Percentiles rank a stretch among this genome's conserved stretches.
Evolutionary conservation across 2,888 invertebrate genomes (phyloP).

Genomic region (Herminia tarsipennalis): DNA sequence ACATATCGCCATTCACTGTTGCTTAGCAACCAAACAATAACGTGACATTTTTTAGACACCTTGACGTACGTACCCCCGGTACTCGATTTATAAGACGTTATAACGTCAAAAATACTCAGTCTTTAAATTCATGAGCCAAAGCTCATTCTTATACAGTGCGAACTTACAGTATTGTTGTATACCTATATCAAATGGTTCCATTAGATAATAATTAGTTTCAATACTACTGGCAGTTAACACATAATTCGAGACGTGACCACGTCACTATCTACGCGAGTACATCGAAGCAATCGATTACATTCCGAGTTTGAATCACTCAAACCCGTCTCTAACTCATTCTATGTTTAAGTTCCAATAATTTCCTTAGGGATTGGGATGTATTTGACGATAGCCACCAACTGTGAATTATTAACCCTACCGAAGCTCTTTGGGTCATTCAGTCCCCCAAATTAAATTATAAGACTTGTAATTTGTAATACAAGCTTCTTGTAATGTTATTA

Average conservation of each 20-base stretch:
- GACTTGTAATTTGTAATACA: conserved; percentile 22
- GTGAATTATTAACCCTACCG: conserved; percentile 71
- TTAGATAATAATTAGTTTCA: conserved; percentile 36
- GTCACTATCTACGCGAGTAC: conserved; percentile 27
- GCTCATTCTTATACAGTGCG: not conserved
- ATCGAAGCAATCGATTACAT: conserved; percentile 37
- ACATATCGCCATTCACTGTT: too few relatives aligned
- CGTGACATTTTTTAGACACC: too few relatives aligned
- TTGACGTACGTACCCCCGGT: too few relatives aligned
- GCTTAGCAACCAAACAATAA: too few relatives aligned
- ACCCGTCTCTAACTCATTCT: conserved; percentile 56
- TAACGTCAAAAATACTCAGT: not conserved
- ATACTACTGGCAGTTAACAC: conserved; percentile 31
- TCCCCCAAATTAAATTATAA: conserved; percentile 47
- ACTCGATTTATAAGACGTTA: too few relatives aligned
- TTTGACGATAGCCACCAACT: conserved; percentile 67
- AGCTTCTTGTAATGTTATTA: conserved; percentile 8
- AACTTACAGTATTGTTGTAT: conserved; percentile 1
- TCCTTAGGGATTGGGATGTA: conserved; percentile 71
- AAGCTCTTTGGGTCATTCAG: conserved; percentile 58
- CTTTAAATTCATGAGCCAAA: not conserved
- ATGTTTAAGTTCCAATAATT: conserved; percentile 79
- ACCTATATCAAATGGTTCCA: conserved; percentile 11
- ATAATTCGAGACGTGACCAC: conserved; percentile 34
- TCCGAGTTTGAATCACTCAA: conserved; percentile 53